A percentile compares a stretch with the other conserved stretches of the same genome.
Evolutionary conservation across 2,113 vertebrate species (phyloP).

Genomic region (Chamaea fasciata): DNA sequence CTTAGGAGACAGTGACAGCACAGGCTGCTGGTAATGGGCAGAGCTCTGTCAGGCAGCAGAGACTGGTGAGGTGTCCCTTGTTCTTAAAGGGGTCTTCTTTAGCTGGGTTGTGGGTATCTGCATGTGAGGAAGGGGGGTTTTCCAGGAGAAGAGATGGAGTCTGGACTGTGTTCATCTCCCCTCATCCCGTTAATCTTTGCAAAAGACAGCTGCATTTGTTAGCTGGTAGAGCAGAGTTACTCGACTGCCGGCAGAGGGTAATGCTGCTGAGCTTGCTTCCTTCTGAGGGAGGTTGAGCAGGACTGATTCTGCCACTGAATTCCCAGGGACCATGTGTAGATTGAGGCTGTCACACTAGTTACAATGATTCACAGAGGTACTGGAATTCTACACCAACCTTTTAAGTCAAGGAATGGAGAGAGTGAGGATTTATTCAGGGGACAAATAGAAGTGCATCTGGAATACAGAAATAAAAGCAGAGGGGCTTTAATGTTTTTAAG

Average conservation of each 20-base stretch:
- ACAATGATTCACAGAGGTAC: neutral
- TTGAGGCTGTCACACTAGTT: neutral
- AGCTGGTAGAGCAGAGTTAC: neutral
- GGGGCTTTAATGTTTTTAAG: neutral
- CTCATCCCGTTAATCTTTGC: neutral
- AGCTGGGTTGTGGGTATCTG: neutral
- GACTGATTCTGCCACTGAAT: neutral
- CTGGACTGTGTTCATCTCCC: neutral
- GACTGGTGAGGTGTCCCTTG: neutral
- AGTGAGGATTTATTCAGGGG: neutral
- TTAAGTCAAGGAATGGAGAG: neutral
- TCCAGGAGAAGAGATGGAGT: neutral
- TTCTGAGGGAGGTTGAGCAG: neutral
- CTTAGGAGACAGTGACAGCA: neutral
- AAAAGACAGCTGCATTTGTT: neutral
- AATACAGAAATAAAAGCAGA: neutral
- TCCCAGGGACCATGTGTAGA: neutral
- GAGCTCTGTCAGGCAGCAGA: neutral
- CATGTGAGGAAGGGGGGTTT: neutral
- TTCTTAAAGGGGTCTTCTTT: neutral
- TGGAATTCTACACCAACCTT: neutral
- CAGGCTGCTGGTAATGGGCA: neutral
- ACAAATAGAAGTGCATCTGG: neutral
- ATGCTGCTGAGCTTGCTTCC: neutral
- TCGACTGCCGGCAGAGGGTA: neutral